phyloP scores from a whole-genome alignment of 2,113 vertebrate genomes.

The Cyanistes caeruleus region DNA sequence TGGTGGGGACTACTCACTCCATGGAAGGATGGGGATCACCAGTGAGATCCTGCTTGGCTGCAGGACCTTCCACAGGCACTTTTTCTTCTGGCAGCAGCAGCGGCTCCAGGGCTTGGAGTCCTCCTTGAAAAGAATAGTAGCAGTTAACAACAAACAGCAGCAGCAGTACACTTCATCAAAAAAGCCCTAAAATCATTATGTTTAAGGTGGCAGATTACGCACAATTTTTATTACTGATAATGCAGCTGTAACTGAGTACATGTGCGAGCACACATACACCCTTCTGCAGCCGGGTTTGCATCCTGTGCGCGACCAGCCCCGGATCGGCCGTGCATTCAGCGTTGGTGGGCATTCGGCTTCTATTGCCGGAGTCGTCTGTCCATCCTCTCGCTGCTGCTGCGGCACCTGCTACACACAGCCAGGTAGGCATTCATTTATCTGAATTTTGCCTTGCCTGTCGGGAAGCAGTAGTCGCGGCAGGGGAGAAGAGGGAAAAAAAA shows the following conservation, averaged over 20 bases:
- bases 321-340: neutral
- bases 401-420: neutral
- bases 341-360: neutral
- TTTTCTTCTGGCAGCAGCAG: neutral
- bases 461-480: neutral
- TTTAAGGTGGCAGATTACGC: rapidly evolving
- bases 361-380: neutral
- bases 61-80: rapidly evolving
- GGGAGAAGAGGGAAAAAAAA: too few species aligned
- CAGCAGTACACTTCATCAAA: neutral
- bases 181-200: neutral
- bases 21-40: neutral
- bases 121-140: neutral
- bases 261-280: rapidly evolving
- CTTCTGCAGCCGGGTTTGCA: neutral
- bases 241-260: neutral
- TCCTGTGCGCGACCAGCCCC: too few species aligned
- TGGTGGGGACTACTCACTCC: neutral
- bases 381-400: neutral
- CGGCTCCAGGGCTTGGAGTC: neutral
- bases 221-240: neutral
- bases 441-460: neutral
- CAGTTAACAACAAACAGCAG: neutral
- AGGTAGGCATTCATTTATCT: neutral
- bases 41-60: rapidly evolving